Evolutionary conservation across 2,113 vertebrate species (phyloP).

Genomic region (Channa argus): DNA sequence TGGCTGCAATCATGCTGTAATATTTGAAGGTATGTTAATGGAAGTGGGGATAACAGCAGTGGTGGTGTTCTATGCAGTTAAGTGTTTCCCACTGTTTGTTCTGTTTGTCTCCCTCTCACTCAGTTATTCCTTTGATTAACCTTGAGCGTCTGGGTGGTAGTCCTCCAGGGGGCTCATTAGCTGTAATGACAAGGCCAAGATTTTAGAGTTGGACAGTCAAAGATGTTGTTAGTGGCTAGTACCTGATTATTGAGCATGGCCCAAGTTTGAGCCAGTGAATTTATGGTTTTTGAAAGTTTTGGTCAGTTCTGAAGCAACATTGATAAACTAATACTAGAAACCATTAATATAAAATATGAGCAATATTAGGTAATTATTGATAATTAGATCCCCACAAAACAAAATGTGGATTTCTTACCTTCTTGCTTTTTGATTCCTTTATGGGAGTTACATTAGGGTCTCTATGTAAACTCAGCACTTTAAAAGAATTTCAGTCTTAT

Average conservation of each 20-base stretch:
- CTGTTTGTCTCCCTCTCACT: conserved; percentile 49
- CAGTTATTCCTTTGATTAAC: conserved; percentile 71
- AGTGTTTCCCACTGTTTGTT: conserved; percentile 50
- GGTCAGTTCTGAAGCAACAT: no score
- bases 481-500: no score
- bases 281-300: no score
- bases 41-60: conserved; percentile 18
- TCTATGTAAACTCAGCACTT: no score
- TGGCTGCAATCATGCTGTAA: conserved; percentile 10
- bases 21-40: conserved; percentile 23
- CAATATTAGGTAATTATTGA: no score
- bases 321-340: no score
- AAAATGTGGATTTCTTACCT: no score
- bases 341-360: no score
- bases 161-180: conserved; percentile 79
- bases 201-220: conserved; percentile 62
- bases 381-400: no score
- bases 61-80: conserved; percentile 13
- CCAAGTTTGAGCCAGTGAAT: no score
- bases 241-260: not conserved
- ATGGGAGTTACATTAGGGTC: no score
- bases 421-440: no score
- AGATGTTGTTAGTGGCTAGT: conserved; percentile 47
- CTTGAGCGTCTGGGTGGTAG: conserved; percentile 60
- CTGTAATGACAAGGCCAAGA: conserved; percentile 64